These are phyloP conservation scores for Eugnorisma glareosa DNA, from an alignment of 2,888 invertebrate species.

Conservation along the genomic window DNA sequence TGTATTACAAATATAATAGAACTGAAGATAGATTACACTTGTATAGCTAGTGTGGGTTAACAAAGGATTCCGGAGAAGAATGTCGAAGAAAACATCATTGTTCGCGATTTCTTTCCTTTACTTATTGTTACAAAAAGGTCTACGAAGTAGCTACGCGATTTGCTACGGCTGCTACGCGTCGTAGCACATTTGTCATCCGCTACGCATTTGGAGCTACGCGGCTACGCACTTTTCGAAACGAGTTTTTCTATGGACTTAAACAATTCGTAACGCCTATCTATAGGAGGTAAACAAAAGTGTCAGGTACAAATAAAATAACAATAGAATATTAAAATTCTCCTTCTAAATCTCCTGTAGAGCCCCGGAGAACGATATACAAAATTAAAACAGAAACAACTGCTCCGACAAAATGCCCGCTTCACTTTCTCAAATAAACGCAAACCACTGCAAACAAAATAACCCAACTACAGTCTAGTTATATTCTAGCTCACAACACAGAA, in stretches of 20 bases:
- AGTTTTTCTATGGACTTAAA: background rate
- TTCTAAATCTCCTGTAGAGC: background rate
- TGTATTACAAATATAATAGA: slow-evolving; percentile 16
- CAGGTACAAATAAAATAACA: background rate
- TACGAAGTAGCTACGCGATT: slow-evolving; percentile 40
- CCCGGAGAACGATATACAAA: background rate
- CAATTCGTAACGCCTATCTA: background rate
- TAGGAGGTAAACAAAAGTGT: too few relatives aligned
- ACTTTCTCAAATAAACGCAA: slow-evolving; percentile 27
- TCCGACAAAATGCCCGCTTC: background rate
- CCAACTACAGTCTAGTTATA: slow-evolving; percentile 2
- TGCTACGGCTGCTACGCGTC: slow-evolving; percentile 42
- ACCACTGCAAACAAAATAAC: slow-evolving; percentile 43
- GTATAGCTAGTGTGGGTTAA: slow-evolving; percentile 12
- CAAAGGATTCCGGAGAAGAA: slow-evolving; percentile 25
- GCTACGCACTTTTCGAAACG: slow-evolving; percentile 5
- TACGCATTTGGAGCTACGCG: slow-evolving; percentile 21
- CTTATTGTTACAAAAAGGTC: slow-evolving; percentile 34
- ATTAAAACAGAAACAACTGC: slow-evolving; percentile 9
- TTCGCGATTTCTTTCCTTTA: slow-evolving; percentile 27
- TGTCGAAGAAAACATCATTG: slow-evolving; percentile 44
- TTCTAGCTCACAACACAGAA: slow-evolving; percentile 19
- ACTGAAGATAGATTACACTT: slow-evolving; percentile 43
- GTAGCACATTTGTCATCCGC: slow-evolving; percentile 34
- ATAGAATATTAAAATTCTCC: background rate